Percentiles rank a stretch among this genome's conserved stretches.
Evolutionary conservation across 2,113 vertebrate species (phyloP).

Genomic region (Anhinga anhinga): DNA sequence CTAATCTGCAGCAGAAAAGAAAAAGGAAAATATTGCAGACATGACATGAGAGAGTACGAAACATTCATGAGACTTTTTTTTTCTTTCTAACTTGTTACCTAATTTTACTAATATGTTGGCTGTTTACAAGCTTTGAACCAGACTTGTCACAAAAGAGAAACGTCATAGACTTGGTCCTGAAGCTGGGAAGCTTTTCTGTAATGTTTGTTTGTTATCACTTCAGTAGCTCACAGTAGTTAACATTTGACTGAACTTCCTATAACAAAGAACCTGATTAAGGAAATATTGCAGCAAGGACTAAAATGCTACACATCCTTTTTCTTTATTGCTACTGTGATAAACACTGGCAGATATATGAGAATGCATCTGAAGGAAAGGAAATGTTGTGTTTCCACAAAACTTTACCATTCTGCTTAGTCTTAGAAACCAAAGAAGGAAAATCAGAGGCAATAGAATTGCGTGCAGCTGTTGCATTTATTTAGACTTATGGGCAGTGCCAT

Average conservation of each 20-base stretch:
- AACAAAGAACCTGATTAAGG: constrained; percentile 46
- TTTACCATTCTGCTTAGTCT: background rate
- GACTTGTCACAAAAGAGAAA: constrained; percentile 16
- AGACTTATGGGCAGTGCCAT: background rate
- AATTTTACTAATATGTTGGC: background rate
- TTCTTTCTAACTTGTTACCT: background rate
- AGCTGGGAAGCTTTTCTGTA: constrained; percentile 45
- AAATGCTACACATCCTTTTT: background rate
- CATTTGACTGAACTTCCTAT: constrained; percentile 32
- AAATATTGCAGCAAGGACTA: background rate
- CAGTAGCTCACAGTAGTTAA: constrained; percentile 41
- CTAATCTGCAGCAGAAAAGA: background rate
- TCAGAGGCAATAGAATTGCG: background rate
- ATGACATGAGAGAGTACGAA: background rate
- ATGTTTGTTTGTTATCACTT: constrained; percentile 15
- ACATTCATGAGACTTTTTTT: background rate
- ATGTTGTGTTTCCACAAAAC: background rate
- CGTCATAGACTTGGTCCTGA: background rate
- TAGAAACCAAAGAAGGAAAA: background rate
- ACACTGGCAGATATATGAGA: background rate
- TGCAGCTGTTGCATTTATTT: background rate
- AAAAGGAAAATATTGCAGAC: background rate
- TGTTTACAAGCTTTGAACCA: constrained; percentile 36
- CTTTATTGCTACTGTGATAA: background rate
- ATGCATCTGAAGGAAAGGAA: background rate